These are phyloP conservation scores for Gorsachius goisagi DNA, from an alignment of 2,113 vertebrate species.

Conservation along the genomic window DNA sequence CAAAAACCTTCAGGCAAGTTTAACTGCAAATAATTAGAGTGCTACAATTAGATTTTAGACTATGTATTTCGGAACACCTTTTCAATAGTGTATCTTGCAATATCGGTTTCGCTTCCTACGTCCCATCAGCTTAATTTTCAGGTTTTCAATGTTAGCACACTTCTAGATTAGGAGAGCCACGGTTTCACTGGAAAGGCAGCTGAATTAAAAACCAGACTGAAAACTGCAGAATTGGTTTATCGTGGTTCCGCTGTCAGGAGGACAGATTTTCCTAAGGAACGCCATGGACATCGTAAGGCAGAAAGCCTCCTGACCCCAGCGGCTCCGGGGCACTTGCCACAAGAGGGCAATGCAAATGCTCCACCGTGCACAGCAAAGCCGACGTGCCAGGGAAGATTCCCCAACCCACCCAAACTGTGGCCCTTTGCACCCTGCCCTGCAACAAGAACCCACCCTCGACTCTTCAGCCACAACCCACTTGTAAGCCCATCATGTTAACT, in stretches of 20 bases:
- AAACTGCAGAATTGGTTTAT: neutral
- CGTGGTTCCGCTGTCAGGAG: rapidly evolving
- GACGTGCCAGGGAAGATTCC: neutral
- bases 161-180: neutral
- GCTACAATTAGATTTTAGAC: neutral
- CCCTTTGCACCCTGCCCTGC: neutral
- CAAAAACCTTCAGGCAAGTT: neutral
- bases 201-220: neutral
- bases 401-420: neutral
- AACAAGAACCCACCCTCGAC: neutral
- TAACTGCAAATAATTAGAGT: neutral
- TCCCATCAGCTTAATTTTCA: neutral
- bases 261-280: rapidly evolving
- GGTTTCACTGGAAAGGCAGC: neutral
- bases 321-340: neutral
- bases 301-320: neutral
- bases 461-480: rapidly evolving
- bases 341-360: slow-evolving; percentile 53
- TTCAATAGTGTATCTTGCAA: neutral
- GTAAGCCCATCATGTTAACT: neutral
- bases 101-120: neutral
- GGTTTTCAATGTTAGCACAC: neutral
- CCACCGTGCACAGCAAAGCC: rapidly evolving
- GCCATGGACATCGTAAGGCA: rapidly evolving
- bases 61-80: neutral